phyloP scores from a whole-genome alignment of 2,797 vertebrate species.

The Phataginus tetradactyla region DNA sequence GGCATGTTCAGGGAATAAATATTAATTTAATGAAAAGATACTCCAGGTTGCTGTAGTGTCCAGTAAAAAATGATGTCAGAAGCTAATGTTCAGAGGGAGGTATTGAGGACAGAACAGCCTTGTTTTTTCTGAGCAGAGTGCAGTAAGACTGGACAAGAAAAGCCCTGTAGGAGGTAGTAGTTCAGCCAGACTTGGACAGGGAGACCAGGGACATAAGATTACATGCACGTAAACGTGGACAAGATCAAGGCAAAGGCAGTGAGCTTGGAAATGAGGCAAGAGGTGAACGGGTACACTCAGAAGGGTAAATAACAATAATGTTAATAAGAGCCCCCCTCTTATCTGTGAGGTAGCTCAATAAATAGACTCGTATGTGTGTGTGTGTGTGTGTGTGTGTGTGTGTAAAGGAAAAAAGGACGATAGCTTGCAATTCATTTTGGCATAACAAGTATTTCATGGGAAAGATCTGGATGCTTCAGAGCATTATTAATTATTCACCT shows the following conservation, averaged over 20 bases:
- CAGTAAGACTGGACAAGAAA: not conserved
- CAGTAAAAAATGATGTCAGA: not conserved
- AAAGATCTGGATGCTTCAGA: not conserved
- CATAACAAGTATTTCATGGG: not conserved
- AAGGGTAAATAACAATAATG: not conserved
- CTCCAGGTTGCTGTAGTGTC: not conserved
- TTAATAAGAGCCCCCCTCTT: not conserved
- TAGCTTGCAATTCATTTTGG: conserved; percentile 30
- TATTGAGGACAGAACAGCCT: not conserved
- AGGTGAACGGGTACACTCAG: not conserved
- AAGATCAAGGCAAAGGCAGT: not conserved
- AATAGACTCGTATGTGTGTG: not conserved
- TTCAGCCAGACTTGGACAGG: not conserved
- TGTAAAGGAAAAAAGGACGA: not conserved
- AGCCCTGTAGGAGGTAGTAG: not conserved
- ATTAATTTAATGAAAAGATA: not conserved
- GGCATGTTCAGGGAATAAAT: not conserved
- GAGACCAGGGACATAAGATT: not conserved
- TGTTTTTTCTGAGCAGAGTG: not conserved
- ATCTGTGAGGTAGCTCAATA: not conserved
- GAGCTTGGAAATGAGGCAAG: not conserved
- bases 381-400: not conserved
- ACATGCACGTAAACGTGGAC: not conserved
- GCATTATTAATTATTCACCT: conserved; percentile 37
- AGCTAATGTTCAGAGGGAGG: not conserved